A percentile compares a stretch with the other conserved stretches of the same genome.
phyloP scores from a whole-genome alignment of 2,113 vertebrate species.

The Abramis brama region DNA sequence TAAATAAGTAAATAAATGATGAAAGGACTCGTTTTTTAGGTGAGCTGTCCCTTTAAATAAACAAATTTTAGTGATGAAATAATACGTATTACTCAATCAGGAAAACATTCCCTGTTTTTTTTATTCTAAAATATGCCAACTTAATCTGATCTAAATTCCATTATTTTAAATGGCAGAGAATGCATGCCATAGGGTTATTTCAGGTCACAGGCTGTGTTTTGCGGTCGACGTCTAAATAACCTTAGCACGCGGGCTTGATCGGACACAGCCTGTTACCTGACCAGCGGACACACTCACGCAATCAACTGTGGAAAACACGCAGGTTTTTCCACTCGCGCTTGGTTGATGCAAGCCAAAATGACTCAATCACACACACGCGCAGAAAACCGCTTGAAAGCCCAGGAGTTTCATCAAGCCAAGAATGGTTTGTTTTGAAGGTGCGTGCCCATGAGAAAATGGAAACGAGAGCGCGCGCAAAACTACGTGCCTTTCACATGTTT shows the following conservation, averaged over 20 bases:
- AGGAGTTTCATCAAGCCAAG: slow-evolving; percentile 48
- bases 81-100: neutral
- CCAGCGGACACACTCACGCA: slow-evolving; percentile 20
- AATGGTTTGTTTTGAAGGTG: slow-evolving; percentile 56
- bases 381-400: slow-evolving; percentile 28
- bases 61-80: neutral
- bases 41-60: neutral
- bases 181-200: slow-evolving; percentile 14
- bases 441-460: slow-evolving; percentile 32
- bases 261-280: neutral
- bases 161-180: neutral
- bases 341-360: slow-evolving; percentile 39
- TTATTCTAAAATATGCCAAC: neutral
- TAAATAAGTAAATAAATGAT: too few relatives aligned
- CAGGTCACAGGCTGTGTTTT: slow-evolving; percentile 11
- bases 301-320: slow-evolving; percentile 33
- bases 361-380: slow-evolving; percentile 22
- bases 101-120: neutral
- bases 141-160: too few relatives aligned
- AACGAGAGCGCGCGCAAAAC: slow-evolving; percentile 21
- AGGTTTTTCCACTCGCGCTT: slow-evolving; percentile 36
- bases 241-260: slow-evolving; percentile 18
- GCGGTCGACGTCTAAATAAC: neutral
- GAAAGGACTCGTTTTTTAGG: too few relatives aligned
- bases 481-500: slow-evolving; percentile 46